Conservation (phyloP, 2,113 vertebrate species). For the Hoplias malabaricus region DNA sequence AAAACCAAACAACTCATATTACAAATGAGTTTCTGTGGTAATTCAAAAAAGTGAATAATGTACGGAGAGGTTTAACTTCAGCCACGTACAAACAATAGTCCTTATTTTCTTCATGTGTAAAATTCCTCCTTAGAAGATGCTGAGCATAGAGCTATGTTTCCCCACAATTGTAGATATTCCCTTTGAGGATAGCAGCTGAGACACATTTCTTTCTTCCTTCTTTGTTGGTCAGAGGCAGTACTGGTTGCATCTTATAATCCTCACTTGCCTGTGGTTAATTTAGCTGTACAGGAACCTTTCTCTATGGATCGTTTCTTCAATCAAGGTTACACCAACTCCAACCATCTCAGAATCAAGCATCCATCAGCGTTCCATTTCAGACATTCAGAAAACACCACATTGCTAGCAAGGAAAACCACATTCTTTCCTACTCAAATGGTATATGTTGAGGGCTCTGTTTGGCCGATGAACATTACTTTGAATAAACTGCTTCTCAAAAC, state of each 20-base stretch:
- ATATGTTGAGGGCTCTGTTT: background rate
- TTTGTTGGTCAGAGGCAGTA: background rate
- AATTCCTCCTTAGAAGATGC: no score
- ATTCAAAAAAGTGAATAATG: no score
- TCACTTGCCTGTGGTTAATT: background rate
- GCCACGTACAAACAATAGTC: no score
- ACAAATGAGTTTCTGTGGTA: no score
- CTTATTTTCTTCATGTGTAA: no score
- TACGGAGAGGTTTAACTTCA: no score
- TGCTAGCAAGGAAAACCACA: background rate
- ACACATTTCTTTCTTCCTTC: background rate
- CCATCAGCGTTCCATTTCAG: background rate
- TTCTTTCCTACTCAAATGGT: background rate
- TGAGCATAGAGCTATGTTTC: no score
- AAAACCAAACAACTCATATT: no score
- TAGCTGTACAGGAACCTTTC: background rate
- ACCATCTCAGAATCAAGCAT: background rate
- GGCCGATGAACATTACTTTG: conserved; percentile 54
- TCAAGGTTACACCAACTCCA: background rate
- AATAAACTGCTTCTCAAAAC: conserved; percentile 54
- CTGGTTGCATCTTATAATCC: background rate
- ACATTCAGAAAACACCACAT: background rate
- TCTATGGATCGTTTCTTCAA: background rate
- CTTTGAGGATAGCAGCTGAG: background rate
- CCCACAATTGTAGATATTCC: no score